Conservation (phyloP, 2,113 vertebrate species). For the Festucalex cinctus region DNA sequence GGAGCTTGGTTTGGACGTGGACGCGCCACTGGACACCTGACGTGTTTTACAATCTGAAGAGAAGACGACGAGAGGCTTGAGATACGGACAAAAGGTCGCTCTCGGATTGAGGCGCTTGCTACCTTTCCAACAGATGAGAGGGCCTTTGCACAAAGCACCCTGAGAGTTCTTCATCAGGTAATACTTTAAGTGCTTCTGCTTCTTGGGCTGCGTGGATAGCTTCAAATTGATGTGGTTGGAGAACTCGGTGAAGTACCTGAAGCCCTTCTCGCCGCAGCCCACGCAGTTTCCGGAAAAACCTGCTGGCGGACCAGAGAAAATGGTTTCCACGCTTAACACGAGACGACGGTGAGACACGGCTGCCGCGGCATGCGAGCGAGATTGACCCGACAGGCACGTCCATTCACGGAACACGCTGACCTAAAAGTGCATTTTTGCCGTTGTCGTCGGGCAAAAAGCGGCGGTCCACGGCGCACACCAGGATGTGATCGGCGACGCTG, state of each 20-base stretch:
- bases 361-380: neutral
- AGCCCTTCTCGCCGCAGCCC: constrained; percentile 97
- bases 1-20: constrained; percentile 83
- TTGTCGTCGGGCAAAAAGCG: constrained; percentile 95
- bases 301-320: constrained; percentile 42
- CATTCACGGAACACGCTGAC: constrained; percentile 67
- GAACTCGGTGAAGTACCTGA: constrained; percentile 98
- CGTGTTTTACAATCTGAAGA: constrained; percentile 89
- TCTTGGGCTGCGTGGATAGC: constrained; percentile 98
- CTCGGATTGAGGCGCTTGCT: neutral
- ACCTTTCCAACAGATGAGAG: constrained; percentile 99
- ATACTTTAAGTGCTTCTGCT: constrained; percentile 99
- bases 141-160: constrained; percentile 92
- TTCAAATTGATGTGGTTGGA: constrained; percentile 99
- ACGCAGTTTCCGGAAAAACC: constrained; percentile 98
- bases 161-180: constrained; percentile 95
- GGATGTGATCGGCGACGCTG: constrained; percentile 91
- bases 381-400: neutral
- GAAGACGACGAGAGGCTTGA: neutral
- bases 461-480: constrained; percentile 95
- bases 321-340: neutral
- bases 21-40: constrained; percentile 79
- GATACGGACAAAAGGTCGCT: neutral
- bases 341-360: neutral
- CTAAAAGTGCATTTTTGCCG: constrained; percentile 99